phyloP scores from a whole-genome alignment of 2,113 vertebrate species.

The Anarhynchus alexandrinus region DNA sequence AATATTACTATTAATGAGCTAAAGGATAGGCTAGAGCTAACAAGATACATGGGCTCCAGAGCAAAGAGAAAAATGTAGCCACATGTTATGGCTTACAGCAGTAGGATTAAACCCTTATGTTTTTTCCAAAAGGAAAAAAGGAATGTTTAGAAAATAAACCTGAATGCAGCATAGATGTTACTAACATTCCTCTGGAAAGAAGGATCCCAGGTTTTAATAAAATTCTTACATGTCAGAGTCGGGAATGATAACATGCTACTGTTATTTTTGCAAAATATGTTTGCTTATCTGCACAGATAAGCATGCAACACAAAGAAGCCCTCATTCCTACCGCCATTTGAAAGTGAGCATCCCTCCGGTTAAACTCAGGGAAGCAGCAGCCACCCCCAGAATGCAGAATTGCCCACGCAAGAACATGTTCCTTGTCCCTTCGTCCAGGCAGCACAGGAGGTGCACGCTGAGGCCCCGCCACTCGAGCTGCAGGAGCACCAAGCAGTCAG shows the following conservation, averaged over 20 bases:
- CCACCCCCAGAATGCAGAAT: not conserved
- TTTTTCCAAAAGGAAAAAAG: not conserved
- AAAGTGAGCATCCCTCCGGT: accelerated
- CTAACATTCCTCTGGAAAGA: accelerated
- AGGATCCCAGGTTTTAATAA: accelerated
- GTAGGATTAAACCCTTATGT: not conserved
- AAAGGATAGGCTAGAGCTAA: not conserved
- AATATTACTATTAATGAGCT: conserved; percentile 15
- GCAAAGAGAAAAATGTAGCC: not conserved
- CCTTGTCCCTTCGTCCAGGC: accelerated
- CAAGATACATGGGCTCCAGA: not conserved
- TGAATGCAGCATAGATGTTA: no score
- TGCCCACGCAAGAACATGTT: accelerated
- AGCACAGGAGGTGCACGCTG: no score
- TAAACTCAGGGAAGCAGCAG: not conserved
- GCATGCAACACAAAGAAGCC: not conserved
- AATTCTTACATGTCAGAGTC: not conserved
- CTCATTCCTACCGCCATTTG: accelerated
- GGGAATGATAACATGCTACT: not conserved
- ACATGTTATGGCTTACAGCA: not conserved
- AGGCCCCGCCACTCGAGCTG: not conserved
- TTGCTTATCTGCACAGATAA: not conserved
- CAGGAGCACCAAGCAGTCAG: not conserved
- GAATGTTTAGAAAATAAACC: not conserved
- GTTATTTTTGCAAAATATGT: not conserved